Evolutionary conservation across 2,888 invertebrate species (phyloP), one percentile per base, ranked within the genome.

Genomic region (Theretra japonica): DNA sequence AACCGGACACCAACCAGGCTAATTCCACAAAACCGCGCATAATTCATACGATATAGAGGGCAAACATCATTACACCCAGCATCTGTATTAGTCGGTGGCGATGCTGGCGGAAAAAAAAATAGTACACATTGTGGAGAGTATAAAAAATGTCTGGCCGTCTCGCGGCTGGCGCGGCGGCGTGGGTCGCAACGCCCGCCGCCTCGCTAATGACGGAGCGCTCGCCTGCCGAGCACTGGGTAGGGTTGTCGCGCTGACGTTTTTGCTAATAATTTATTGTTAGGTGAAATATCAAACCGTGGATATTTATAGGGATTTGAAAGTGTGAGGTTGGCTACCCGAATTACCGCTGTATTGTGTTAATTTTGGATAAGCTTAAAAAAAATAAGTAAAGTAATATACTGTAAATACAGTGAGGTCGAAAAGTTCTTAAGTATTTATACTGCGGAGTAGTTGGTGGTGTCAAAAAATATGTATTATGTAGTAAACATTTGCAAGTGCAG

Each of bases 101-200:
- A 33, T 50, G 71, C 68, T 68, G 58, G 58, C 58, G 53, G 30
- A 72, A 68, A 68, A 69, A 69, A 53, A 53, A 17, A 17, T 53
- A 53, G 53, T 53, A 59, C 33, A 56, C 62, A 56, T 50, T 72
- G 68, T 69, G 58, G 48, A 68, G 58, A 88, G 91, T 90, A 93
- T 94, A 93, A 94, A 94, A 94, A 94, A 93, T 92, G 93, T 93
- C 93, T 93, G 90, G 65, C 65, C 23, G n/a, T 28, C 60, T 21
- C 6, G 65, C 33, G 41, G 82, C 80, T 78, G 91, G 91, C 91
- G 90, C 89, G 83, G 86, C 81, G 77, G 89, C 84, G 85, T 73
- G 89, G 93, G 91, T 92, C 93, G 93, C 88, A 90, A 91, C 65
- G 65, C 65, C 90, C 92, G 91, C 91, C 88, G 86, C 83, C 88